Evolutionary conservation across 2,113 vertebrate species (phyloP).

Genomic region (Paramormyrops kingsleyae): DNA sequence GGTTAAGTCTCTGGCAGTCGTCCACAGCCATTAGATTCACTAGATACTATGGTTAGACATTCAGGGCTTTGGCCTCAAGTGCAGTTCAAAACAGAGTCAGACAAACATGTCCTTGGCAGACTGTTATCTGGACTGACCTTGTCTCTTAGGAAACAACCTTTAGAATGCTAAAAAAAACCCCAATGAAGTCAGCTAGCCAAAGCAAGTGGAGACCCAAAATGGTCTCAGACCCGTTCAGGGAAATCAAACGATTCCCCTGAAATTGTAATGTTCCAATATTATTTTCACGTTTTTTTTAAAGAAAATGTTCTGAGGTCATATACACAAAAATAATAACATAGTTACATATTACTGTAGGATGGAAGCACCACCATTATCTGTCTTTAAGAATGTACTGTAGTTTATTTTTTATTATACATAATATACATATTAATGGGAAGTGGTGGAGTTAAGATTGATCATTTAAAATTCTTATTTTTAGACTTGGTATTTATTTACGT

Average conservation of each 20-base stretch:
- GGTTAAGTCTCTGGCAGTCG: background rate
- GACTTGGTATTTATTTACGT: background rate
- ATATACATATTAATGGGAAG: background rate
- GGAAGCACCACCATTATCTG: background rate
- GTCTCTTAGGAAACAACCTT: constrained; percentile 14
- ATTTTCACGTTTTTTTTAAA: background rate
- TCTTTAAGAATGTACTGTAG: background rate
- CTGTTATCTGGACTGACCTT: constrained; percentile 17
- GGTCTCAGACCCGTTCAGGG: background rate
- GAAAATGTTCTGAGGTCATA: background rate
- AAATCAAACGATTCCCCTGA: background rate
- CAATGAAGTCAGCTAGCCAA: background rate
- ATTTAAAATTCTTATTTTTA: background rate
- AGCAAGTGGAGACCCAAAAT: background rate
- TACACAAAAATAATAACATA: background rate
- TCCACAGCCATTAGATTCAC: background rate
- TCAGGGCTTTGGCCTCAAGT: background rate
- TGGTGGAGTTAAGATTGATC: background rate
- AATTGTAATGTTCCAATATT: background rate
- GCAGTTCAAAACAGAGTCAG: constrained; percentile 3
- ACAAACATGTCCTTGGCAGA: constrained; percentile 8
- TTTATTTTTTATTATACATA: background rate
- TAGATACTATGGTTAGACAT: background rate
- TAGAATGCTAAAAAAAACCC: background rate
- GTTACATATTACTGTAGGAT: background rate